Base-by-base conservation (phyloP, 1,140 invertebrate genomes). In the Zaprionus ghesquierei region DNA sequence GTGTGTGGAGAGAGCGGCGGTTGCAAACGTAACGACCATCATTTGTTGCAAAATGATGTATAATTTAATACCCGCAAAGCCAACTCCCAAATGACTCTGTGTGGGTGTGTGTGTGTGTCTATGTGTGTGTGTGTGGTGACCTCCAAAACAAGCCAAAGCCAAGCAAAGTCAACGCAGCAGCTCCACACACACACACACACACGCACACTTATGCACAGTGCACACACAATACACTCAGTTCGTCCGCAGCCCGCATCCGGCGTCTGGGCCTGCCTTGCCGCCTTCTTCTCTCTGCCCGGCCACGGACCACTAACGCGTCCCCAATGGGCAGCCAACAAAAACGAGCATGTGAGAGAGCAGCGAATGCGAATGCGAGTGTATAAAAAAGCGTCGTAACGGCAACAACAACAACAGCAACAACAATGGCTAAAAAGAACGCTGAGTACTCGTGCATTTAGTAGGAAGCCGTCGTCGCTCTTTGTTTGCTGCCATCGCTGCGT, bases 51-150 rank as follows among this genome's bases (percentile, higher is more conserved):
- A 90, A 90, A 90, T 90, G 81, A 90, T 90, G 87, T 90, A 90
- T 90, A 90, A 90, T 90, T 90, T 90, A 90, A 90, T 90, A 90
- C 87, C 87, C 87, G 87, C 87, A 90, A 90, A 90, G 87, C 87
- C 81, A 90, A 86, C 81, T 90, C 87, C 87, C 87, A 74, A 82
- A 80, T 90, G 84, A 77, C 74, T 50, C 8, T 41, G 1, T 56
- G n/a, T 55, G 33, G 53, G 53, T 63, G 51, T 51, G 38, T 31
- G 13, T 50, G 44, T 6, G 56, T 46, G 31, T 56, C 31, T 41
- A 54, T 55, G 66, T 60, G 62, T 55, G 69, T 64, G 62, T 66
- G 35, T 56, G 61, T 65, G 23, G 44, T 87, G 84, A 89, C 84
- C 84, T 84, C 84, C 77, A 87, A 87, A 87, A 89, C 76, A 84